Base-by-base conservation (phyloP, 2,888 invertebrate genomes). In the Andrena fulva region DNA sequence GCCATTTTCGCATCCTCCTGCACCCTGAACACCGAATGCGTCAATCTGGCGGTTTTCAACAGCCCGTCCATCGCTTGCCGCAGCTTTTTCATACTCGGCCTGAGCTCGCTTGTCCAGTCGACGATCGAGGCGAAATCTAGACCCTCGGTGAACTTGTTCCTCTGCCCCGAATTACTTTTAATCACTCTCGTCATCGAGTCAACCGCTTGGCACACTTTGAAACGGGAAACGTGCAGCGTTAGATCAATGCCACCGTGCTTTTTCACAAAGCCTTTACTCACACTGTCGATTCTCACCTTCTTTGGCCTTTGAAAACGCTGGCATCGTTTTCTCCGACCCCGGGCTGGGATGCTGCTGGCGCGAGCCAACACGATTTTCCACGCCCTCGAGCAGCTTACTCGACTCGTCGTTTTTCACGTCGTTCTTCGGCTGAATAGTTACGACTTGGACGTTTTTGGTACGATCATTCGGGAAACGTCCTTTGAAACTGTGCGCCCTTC, bases 1-100 rank as follows among this genome's bases (percentile, higher is more conserved):
- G 97, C 97, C 67, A 96, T 95, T 84, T 97, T 96, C 50, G 97
- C 95, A 90, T 97, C 97, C 93, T 97, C 97, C 87, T 97, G 96
- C 31, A 98, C 95, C 4, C 98, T 95, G 92, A 97, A 96, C 16
- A 98, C 97, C 5, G 97, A 97, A 94, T 98, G 98, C 42, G 97
- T 97, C 2, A 98, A 94, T 35, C 97, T 95, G 33, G 97, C 97
- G 4, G 97, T 96, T 94, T 95, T 97, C 67, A 97, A 94, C 42
- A 98, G 94, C 0, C 97, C 97, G 91, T 97, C 96, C 95, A 97
- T 97, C 0, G 97, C 98, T 87, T 97, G 96, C 0, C 97, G 95
- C 31, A 97, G 94, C 91, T 98, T 98, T 66, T 97, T 95, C 95
- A 97, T 96, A 74, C 97, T 97, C 12, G 98, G 97, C 71, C 97